These are phyloP conservation scores for Petroica traversi DNA, from an alignment of 2,113 vertebrate species.

Conservation along the genomic window DNA sequence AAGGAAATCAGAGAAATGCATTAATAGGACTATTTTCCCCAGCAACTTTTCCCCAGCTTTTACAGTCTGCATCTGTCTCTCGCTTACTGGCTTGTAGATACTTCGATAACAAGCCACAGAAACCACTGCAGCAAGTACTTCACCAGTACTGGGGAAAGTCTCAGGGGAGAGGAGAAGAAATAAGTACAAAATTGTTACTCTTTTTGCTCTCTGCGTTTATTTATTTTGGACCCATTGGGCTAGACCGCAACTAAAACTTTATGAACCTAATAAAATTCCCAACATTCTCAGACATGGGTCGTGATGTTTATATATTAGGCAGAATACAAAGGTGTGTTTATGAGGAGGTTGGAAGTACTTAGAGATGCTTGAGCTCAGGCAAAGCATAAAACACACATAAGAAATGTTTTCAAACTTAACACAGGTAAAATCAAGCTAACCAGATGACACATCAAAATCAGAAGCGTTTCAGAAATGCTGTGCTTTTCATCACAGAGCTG, in stretches of 20 bases:
- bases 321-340: slow-evolving; percentile 79
- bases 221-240: slow-evolving; percentile 75
- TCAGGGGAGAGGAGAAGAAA: slow-evolving; percentile 10
- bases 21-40: background rate
- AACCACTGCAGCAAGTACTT: slow-evolving; percentile 46
- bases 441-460: background rate
- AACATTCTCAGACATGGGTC: slow-evolving; percentile 80
- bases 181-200: slow-evolving; percentile 64
- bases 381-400: background rate
- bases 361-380: slow-evolving; percentile 38
- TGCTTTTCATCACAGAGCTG: background rate
- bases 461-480: background rate
- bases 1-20: background rate
- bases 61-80: background rate
- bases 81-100: background rate
- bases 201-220: slow-evolving; percentile 72
- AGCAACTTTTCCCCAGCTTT: background rate
- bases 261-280: slow-evolving; percentile 83
- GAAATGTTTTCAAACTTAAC: slow-evolving; percentile 4
- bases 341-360: slow-evolving; percentile 60
- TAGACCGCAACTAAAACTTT: slow-evolving; percentile 78
- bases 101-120: slow-evolving; percentile 25
- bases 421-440: background rate
- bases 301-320: slow-evolving; percentile 72
- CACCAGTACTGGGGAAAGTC: background rate